Evolutionary conservation across 1,140 invertebrate genomes (phyloP).

Genomic region (Drosophila murphyi): DNA sequence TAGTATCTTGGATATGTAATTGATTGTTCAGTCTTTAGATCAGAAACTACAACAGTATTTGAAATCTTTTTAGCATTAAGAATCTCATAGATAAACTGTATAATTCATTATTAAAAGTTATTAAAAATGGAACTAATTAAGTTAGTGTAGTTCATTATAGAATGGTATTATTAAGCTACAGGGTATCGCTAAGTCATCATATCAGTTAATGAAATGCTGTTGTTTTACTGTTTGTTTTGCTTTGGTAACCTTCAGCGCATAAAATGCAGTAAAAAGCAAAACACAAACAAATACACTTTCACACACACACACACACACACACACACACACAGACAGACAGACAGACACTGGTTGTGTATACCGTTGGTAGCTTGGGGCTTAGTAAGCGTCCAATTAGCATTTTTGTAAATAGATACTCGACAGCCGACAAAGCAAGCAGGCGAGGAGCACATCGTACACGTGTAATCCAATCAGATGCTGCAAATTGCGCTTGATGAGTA

Average conservation of each 20-base stretch:
- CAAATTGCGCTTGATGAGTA: conserved; percentile 61
- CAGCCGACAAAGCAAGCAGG: conserved; percentile 3
- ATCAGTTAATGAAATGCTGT: background rate
- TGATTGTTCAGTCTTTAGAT: too few species aligned
- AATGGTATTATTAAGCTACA: background rate
- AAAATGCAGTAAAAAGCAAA: background rate
- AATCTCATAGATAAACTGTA: too few species aligned
- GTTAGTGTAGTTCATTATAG: too few species aligned
- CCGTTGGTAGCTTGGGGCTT: background rate
- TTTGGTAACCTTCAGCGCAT: conserved; percentile 14
- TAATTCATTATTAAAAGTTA: too few species aligned
- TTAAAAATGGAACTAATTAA: too few species aligned
- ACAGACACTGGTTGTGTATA: background rate
- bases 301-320: background rate
- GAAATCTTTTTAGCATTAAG: too few species aligned
- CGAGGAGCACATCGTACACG: conserved; percentile 19
- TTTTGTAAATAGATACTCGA: conserved; percentile 49
- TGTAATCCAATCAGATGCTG: conserved; percentile 72
- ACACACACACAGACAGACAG: background rate
- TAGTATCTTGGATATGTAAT: too few species aligned
- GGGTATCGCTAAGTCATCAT: background rate
- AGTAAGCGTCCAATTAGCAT: conserved; percentile 58
- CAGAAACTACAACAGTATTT: too few species aligned
- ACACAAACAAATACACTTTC: too few species aligned
- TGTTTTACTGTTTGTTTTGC: conserved; percentile 6